Evolutionary conservation across 1,140 invertebrate species (phyloP).

Genomic region (Drosophila orosa): DNA sequence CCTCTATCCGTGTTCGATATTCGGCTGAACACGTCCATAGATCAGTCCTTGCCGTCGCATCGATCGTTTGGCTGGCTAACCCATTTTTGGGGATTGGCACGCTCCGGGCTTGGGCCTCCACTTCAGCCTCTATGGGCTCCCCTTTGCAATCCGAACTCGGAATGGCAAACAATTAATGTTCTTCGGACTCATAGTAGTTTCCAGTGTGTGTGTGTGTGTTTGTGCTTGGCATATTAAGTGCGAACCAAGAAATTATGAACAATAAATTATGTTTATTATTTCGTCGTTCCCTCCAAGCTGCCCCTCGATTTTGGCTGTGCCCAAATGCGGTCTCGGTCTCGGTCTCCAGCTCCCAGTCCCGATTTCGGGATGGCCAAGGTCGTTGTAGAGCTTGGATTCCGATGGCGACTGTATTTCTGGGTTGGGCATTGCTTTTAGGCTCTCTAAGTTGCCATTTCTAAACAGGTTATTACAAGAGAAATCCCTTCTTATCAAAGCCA

Average conservation of each 20-base stretch:
- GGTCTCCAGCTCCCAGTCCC: constrained; percentile 1
- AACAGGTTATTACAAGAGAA: neutral
- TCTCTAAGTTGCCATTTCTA: too few species aligned
- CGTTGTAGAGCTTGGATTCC: constrained; percentile 6
- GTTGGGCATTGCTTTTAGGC: constrained; percentile 6
- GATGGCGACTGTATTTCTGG: constrained; percentile 4
- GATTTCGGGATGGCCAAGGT: constrained; percentile 53
- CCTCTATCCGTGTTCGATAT: neutral
- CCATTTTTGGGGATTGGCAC: constrained; percentile 27
- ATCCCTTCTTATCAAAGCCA: neutral
- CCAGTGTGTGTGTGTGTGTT: neutral
- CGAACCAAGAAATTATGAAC: constrained; percentile 49
- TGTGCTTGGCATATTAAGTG: constrained; percentile 61
- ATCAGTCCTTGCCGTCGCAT: constrained; percentile 8
- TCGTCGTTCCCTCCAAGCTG: constrained; percentile 2
- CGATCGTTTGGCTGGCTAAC: constrained; percentile 16
- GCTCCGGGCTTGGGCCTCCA: constrained; percentile 3
- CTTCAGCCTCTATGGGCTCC: neutral
- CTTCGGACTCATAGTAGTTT: constrained; percentile 45
- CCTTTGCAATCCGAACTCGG: neutral
- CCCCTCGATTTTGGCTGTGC: constrained; percentile 27
- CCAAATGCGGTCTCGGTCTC: constrained; percentile 44
- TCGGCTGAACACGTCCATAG: constrained; percentile 13
- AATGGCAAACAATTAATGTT: constrained; percentile 22
- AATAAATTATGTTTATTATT: constrained; percentile 78